phyloP scores from a whole-genome alignment of 2,797 vertebrate genomes.

The Gadopsis bispinosus region DNA sequence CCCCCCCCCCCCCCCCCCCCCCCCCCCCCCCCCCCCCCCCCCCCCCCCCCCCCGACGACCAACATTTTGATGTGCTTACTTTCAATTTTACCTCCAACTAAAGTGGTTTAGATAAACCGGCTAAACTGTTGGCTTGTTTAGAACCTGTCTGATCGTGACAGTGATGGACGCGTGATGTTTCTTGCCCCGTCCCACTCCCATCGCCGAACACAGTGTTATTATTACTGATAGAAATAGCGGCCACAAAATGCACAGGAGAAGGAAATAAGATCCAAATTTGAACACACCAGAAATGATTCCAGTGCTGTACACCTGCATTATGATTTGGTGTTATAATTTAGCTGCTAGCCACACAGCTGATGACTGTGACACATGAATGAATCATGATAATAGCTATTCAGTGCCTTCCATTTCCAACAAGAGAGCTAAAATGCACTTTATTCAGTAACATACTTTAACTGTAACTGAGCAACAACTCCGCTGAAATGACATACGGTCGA shows the following conservation, averaged over 20 bases:
- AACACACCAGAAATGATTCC: not conserved
- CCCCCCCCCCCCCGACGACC: too few relatives aligned
- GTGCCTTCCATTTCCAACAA: not conserved
- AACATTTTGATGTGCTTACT: not conserved
- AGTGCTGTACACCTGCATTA: not conserved
- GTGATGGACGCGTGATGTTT: not conserved
- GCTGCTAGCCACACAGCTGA: slow-evolving; percentile 2
- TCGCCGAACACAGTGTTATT: not conserved
- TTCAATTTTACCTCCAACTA: not conserved
- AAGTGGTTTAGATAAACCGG: not conserved
- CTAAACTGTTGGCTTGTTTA: not conserved
- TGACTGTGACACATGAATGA: slow-evolving; percentile 2
- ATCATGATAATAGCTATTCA: not conserved
- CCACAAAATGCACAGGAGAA: not conserved
- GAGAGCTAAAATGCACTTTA: not conserved
- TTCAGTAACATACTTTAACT: not conserved
- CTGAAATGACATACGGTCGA: not conserved
- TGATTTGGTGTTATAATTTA: not conserved
- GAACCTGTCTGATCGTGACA: not conserved
- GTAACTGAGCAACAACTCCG: not conserved
- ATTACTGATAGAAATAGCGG: not conserved
- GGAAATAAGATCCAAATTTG: not conserved
- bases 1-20: too few relatives aligned
- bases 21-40: too few relatives aligned
- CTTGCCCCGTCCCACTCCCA: not conserved